Percentiles rank a stretch among this genome's conserved stretches.
Conservation (phyloP, 2,888 invertebrate species). For the Sinelater perroti region DNA sequence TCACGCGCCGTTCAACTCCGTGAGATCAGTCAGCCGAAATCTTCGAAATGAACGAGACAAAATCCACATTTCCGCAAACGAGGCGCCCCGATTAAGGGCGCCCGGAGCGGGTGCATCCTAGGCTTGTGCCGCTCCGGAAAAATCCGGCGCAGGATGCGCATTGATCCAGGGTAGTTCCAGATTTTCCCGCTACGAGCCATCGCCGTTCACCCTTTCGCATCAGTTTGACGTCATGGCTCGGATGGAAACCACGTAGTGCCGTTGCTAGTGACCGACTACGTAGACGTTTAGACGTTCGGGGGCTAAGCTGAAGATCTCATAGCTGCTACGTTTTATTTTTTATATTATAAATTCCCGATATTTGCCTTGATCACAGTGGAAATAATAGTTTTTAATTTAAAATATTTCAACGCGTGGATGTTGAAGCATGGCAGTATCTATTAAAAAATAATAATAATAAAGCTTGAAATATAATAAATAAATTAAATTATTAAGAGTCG, state of each 20-base stretch:
- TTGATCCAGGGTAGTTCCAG: constrained; percentile 50
- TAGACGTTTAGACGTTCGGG: constrained; percentile 47
- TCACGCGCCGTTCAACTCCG: too few relatives aligned
- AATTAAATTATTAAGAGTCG: neutral
- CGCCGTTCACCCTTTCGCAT: constrained; percentile 36
- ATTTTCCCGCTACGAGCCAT: constrained; percentile 41
- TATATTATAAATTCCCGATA: too few relatives aligned
- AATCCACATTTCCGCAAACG: too few relatives aligned
- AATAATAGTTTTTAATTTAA: constrained; percentile 15
- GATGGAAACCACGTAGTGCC: constrained; percentile 50
- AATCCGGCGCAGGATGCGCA: constrained; percentile 45
- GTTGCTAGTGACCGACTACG: constrained; percentile 41
- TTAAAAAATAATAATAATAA: too few relatives aligned
- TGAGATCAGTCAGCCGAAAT: too few relatives aligned
- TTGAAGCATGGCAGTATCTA: too few relatives aligned
- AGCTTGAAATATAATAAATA: neutral
- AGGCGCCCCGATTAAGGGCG: constrained; percentile 26
- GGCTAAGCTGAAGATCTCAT: too few relatives aligned
- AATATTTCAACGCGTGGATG: too few relatives aligned
- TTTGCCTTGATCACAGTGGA: too few relatives aligned
- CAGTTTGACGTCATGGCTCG: constrained; percentile 59
- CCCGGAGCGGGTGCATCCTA: constrained; percentile 27
- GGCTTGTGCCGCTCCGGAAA: constrained; percentile 39
- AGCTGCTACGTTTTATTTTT: too few relatives aligned
- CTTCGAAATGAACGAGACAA: too few relatives aligned